Evolutionary conservation across 2,797 vertebrate genomes (phyloP).

Genomic region (Leptatherina wallacei): DNA sequence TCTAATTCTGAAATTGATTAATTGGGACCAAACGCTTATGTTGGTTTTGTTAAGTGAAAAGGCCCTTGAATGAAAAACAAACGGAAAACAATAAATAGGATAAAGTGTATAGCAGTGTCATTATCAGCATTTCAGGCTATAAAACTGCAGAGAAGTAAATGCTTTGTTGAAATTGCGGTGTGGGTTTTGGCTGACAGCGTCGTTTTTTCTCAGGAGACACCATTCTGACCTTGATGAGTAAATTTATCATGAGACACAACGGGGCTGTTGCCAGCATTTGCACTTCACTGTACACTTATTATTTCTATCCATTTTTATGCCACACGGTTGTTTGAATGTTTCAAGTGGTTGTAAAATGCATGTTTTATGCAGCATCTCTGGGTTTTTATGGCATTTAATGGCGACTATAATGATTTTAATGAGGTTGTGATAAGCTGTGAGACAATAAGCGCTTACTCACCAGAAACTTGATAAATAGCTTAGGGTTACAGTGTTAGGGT

Average conservation of each 20-base stretch:
- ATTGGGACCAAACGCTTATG: constrained; percentile 37
- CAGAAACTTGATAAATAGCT: background rate
- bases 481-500: background rate
- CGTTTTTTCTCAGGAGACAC: constrained; percentile 28
- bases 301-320: constrained; percentile 26
- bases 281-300: constrained; percentile 47
- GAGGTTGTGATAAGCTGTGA: constrained; percentile 14
- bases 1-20: constrained; percentile 39
- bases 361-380: constrained; percentile 38
- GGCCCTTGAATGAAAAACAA: constrained; percentile 30
- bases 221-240: constrained; percentile 46
- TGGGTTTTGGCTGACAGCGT: constrained; percentile 28
- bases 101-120: constrained; percentile 15
- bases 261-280: constrained; percentile 37
- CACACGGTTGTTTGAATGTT: background rate
- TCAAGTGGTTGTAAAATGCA: background rate
- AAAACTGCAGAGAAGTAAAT: constrained; percentile 26
- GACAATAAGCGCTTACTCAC: constrained; percentile 2
- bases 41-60: constrained; percentile 35
- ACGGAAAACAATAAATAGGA: constrained; percentile 5
- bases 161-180: constrained; percentile 23
- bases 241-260: constrained; percentile 53
- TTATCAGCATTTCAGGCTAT: constrained; percentile 26
- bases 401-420: constrained; percentile 28
- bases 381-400: constrained; percentile 48